Conservation (phyloP, 2,797 vertebrate genomes). For the Neosalanx taihuensis region DNA sequence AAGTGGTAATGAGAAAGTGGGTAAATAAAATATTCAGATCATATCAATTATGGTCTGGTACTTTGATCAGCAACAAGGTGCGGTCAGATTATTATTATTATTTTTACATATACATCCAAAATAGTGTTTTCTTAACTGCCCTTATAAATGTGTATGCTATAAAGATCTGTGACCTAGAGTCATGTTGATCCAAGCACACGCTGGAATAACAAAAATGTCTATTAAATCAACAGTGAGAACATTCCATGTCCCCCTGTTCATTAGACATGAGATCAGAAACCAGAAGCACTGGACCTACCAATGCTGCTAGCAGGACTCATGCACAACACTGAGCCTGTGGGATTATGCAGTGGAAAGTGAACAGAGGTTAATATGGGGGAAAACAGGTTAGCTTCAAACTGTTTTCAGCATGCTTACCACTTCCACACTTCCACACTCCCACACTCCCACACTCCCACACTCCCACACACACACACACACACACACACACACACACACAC, state of each 20-base stretch:
- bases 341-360: conserved; percentile 82
- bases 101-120: conserved; percentile 6
- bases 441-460: not conserved
- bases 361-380: conserved; percentile 84
- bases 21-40: not conserved
- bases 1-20: not conserved
- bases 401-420: conserved; percentile 50
- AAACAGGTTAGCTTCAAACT: conserved; percentile 78
- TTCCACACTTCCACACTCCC: too few species aligned
- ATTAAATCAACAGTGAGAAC: conserved; percentile 43
- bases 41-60: not conserved
- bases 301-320: conserved; percentile 96
- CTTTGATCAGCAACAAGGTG: not conserved
- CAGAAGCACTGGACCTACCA: conserved; percentile 86
- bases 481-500: conserved; percentile 12
- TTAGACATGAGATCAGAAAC: conserved; percentile 46
- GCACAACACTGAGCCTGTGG: conserved; percentile 97
- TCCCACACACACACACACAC: not conserved
- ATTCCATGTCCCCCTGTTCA: conserved; percentile 12
- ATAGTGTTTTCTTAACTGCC: conserved; percentile 29
- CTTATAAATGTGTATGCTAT: conserved; percentile 24
- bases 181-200: conserved; percentile 7
- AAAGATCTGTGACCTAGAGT: not conserved
- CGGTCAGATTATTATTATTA: not conserved
- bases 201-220: conserved; percentile 22